Evolutionary conservation across 2,797 vertebrate genomes (phyloP).

Genomic region (Potorous gilbertii): DNA sequence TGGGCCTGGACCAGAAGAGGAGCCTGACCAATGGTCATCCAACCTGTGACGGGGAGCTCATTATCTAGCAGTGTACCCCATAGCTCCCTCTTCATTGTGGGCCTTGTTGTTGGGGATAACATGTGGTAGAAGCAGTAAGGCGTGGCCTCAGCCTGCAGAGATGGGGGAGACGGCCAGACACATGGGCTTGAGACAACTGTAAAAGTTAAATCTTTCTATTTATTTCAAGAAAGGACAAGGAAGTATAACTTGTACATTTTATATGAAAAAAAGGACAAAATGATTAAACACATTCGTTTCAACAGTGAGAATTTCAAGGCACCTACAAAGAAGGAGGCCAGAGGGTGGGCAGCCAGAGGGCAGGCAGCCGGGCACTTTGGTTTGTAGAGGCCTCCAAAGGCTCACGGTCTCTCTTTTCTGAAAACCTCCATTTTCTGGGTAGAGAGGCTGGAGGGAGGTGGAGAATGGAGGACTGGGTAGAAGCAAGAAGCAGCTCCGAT

Average conservation of each 20-base stretch:
- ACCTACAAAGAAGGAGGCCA: constrained; percentile 83
- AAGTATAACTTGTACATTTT: constrained; percentile 78
- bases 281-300: constrained; percentile 82
- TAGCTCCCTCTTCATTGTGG: too few species aligned
- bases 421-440: constrained; percentile 57
- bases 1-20: not conserved
- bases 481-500: not conserved
- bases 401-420: constrained; percentile 36
- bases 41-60: not conserved
- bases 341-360: constrained; percentile 80
- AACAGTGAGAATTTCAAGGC: constrained; percentile 84
- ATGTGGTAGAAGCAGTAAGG: not conserved
- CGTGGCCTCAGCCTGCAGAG: not conserved
- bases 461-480: not conserved
- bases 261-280: constrained; percentile 81
- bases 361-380: constrained; percentile 84
- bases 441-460: not conserved
- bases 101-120: rapidly evolving
- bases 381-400: constrained; percentile 63
- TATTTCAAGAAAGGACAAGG: constrained; percentile 85
- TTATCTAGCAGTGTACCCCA: not conserved
- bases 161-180: rapidly evolving
- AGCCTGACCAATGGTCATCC: not conserved
- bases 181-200: not conserved
- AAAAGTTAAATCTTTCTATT: constrained; percentile 84